phyloP scores from a whole-genome alignment of 2,888 invertebrate species.

The Drosophila mulleri region DNA sequence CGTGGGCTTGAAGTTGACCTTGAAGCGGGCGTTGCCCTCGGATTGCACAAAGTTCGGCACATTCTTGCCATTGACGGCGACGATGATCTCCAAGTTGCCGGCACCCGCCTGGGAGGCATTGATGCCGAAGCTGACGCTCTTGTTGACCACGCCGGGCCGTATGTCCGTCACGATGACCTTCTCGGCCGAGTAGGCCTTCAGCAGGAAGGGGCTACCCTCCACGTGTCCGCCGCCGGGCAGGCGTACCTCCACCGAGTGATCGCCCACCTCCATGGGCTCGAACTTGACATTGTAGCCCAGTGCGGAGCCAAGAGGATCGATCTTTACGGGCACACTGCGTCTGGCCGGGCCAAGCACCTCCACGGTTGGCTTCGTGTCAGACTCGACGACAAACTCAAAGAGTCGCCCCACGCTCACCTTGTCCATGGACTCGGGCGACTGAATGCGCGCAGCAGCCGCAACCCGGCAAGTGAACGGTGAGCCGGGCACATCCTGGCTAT shows the following conservation, averaged over 20 bases:
- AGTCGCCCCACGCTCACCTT: conserved; percentile 94
- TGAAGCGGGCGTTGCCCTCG: conserved; percentile 98
- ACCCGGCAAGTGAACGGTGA: conserved; percentile 86
- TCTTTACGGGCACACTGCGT: conserved; percentile 89
- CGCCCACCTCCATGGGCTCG: conserved; percentile 95
- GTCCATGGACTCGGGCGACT: conserved; percentile 93
- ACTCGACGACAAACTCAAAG: conserved; percentile 94
- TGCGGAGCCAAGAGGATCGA: conserved; percentile 76
- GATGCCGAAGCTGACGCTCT: conserved; percentile 97
- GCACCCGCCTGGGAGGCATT: conserved; percentile 94
- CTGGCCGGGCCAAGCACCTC: conserved; percentile 92
- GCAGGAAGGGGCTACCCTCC: conserved; percentile 97
- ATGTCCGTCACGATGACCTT: conserved; percentile 98
- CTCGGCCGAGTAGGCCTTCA: conserved; percentile 97
- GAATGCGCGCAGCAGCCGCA: conserved; percentile 93
- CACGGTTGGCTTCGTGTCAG: conserved; percentile 92
- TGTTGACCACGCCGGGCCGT: conserved; percentile 94
- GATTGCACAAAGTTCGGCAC: conserved; percentile 99
- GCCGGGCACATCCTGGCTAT: conserved; percentile 97
- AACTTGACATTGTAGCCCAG: conserved; percentile 88
- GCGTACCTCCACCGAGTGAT: conserved; percentile 94
- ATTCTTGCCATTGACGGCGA: conserved; percentile 97
- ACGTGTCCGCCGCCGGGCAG: conserved; percentile 91
- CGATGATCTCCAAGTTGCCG: conserved; percentile 98
- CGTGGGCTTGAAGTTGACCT: conserved; percentile 97